These are phyloP conservation scores for Geotrupes spiniger DNA, from an alignment of 2,888 invertebrate genomes.

Conservation along the genomic window DNA sequence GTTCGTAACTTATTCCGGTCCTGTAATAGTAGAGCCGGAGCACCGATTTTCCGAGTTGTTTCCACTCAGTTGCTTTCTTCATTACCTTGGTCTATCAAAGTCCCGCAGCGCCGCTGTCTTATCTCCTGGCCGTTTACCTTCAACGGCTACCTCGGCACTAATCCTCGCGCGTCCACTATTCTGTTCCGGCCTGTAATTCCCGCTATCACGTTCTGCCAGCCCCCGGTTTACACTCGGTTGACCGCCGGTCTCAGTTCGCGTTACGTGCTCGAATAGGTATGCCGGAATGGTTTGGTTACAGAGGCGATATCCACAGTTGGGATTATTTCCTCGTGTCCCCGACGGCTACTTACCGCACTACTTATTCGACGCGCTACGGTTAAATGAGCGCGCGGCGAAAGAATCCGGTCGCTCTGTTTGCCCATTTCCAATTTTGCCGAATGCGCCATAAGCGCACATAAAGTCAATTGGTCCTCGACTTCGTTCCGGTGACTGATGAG, in stretches of 20 bases:
- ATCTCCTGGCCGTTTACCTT: slow-evolving; percentile 43
- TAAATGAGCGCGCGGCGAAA: neutral
- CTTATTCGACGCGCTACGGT: slow-evolving; percentile 35
- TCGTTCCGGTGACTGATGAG: too few species aligned
- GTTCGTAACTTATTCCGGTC: too few species aligned
- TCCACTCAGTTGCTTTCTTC: slow-evolving; percentile 32
- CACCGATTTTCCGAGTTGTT: neutral
- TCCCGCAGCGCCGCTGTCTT: slow-evolving; percentile 41
- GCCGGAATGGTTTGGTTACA: slow-evolving; percentile 32
- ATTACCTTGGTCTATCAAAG: slow-evolving; percentile 44
- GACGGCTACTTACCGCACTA: slow-evolving; percentile 24
- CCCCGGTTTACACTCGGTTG: slow-evolving; percentile 44
- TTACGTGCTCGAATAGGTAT: slow-evolving; percentile 41
- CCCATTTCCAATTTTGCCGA: slow-evolving; percentile 41
- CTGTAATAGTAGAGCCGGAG: neutral
- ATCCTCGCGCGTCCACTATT: slow-evolving; percentile 47
- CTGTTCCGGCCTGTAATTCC: slow-evolving; percentile 50
- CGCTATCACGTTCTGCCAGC: slow-evolving; percentile 49
- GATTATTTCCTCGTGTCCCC: slow-evolving; percentile 16
- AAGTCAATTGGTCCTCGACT: too few species aligned
- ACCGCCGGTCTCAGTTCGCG: slow-evolving; percentile 37
- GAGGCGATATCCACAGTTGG: slow-evolving; percentile 21
- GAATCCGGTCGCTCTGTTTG: slow-evolving; percentile 18
- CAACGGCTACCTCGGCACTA: slow-evolving; percentile 37
- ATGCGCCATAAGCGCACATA: slow-evolving; percentile 40